These are phyloP conservation scores for Eupithecia subumbrata DNA, from an alignment of 2,888 invertebrate species.

Conservation along the genomic window DNA sequence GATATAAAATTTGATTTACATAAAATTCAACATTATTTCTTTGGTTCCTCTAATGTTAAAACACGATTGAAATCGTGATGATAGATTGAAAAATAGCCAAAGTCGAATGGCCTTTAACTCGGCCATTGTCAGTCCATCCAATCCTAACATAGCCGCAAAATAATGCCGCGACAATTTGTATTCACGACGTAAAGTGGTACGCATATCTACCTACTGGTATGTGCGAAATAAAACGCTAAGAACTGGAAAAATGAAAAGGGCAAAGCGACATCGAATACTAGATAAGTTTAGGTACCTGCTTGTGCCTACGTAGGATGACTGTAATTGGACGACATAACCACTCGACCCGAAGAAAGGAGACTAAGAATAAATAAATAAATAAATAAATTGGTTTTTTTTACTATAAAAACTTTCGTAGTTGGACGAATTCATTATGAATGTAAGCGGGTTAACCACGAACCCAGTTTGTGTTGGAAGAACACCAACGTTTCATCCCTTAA, in stretches of 20 bases:
- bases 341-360: not conserved
- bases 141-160: constrained; percentile 13
- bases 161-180: constrained; percentile 30
- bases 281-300: not conserved
- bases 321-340: not conserved
- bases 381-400: too few relatives aligned
- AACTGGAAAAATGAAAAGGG: constrained; percentile 18
- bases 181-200: constrained; percentile 25
- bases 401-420: too few relatives aligned
- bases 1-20: too few relatives aligned
- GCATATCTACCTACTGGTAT: constrained; percentile 11
- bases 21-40: too few relatives aligned
- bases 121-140: not conserved
- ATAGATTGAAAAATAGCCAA: too few relatives aligned
- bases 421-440: too few relatives aligned
- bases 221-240: constrained; percentile 13
- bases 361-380: too few relatives aligned
- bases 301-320: not conserved
- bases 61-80: too few relatives aligned
- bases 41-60: too few relatives aligned
- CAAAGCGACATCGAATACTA: constrained; percentile 3
- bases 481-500: too few relatives aligned
- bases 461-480: too few relatives aligned
- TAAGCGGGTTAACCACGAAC: too few relatives aligned
- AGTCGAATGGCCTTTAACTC: not conserved